Percentiles rank a stretch among this genome's conserved stretches.
Evolutionary conservation across 1,140 invertebrate species (phyloP).

Genomic region (Argopecten irradians): DNA sequence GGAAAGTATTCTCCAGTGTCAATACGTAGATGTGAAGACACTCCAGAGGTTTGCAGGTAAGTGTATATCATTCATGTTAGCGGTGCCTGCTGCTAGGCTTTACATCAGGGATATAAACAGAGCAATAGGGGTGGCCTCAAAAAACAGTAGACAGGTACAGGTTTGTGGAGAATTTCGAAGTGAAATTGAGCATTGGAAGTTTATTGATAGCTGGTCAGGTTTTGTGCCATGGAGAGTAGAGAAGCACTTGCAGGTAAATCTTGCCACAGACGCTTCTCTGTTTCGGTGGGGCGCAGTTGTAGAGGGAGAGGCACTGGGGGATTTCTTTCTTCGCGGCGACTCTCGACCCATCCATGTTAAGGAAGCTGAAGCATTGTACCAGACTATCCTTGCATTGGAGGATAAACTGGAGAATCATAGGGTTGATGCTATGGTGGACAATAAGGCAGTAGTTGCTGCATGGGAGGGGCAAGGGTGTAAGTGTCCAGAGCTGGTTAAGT

Average conservation of each 20-base stretch:
- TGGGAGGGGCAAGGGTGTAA: slow-evolving; percentile 32
- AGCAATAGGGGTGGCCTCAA: too few species aligned
- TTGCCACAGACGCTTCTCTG: slow-evolving; percentile 28
- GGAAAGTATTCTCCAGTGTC: too few species aligned
- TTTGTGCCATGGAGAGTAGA: slow-evolving; percentile 35
- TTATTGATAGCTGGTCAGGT: slow-evolving; percentile 31
- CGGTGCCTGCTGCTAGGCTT: too few species aligned
- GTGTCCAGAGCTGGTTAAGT: background rate
- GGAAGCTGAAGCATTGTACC: slow-evolving; percentile 33
- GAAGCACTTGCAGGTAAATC: slow-evolving; percentile 26
- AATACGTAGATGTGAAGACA: too few species aligned
- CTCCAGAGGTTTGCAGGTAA: too few species aligned
- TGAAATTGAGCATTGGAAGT: slow-evolving; percentile 34
- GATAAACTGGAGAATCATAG: slow-evolving; percentile 32
- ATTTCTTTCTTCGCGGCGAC: slow-evolving; percentile 30
- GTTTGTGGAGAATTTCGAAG: too few species aligned
- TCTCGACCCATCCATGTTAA: slow-evolving; percentile 37
- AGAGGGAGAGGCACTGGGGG: background rate
- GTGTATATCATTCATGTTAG: too few species aligned
- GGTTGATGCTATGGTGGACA: slow-evolving; percentile 39
- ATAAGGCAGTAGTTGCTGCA: slow-evolving; percentile 23
- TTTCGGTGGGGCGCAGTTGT: slow-evolving; percentile 35
- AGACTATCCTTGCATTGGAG: background rate
- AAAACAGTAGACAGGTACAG: too few species aligned
- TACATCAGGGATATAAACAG: too few species aligned